Evolutionary conservation across 2,797 vertebrate genomes (phyloP), one percentile per base, ranked within the genome.

Genomic region (Moxostoma hubbsi): DNA sequence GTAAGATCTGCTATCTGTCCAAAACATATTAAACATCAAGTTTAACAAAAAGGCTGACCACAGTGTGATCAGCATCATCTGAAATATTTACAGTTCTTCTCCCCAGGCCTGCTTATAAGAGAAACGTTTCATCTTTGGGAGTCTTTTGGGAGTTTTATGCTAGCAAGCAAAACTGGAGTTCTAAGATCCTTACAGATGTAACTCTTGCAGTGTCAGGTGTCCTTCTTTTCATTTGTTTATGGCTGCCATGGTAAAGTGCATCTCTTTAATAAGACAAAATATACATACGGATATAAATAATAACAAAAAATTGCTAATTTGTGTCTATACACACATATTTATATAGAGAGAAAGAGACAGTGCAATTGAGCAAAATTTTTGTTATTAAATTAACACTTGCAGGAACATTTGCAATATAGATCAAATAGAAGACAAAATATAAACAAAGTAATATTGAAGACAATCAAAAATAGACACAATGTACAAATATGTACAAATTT

Each of bases 11-110:
- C 15, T 57, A 4, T 36, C 36, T 36, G 36, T 57, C 55, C 2
- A 57, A 16, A 57, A 57, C 55, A 57, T 57, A 58, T 16, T 61
- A 45, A 47, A 46, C 43, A 15, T 45, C 0, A 15, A 64, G 62
- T 46, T 15, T 64, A 46, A 9, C 43, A 46, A 1, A 4, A 15
- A 46, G 45, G 13, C 62, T 64, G 13, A 64, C 62, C 62, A 15
- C n/a, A 66, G 46, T 49, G 6, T 66, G 46, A 66, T 66, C 63
- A 16, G 63, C 63, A 65, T 65, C 2, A 10, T 65, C 64, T 16
- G 46, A 5, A 49, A 66, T 18, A 49, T 66, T 49, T 49, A 49
- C 64, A 49, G 64, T 66, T 66, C 64, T 66, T 65, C n/a, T 49
- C 13, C n/a, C 63, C 47, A 65, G 63, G 0, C 63, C 63, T 49